Evolutionary conservation across 2,797 vertebrate species (phyloP).

Genomic region (Synanceia verrucosa): DNA sequence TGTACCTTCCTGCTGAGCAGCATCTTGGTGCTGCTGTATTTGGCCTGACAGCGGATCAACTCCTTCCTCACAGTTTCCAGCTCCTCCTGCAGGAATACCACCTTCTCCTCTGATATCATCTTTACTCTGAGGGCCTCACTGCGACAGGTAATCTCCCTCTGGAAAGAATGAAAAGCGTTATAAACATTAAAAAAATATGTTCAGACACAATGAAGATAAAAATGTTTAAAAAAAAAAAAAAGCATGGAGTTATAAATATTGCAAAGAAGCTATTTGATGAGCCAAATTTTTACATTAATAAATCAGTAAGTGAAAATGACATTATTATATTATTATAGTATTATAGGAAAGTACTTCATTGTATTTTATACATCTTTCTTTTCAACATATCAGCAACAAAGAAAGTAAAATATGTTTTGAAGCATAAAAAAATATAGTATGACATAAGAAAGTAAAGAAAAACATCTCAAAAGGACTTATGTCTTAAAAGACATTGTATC

Average conservation of each 20-base stretch:
- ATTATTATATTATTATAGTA: too few relatives aligned
- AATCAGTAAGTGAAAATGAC: not conserved
- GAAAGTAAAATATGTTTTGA: not conserved
- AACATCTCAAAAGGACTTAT: too few relatives aligned
- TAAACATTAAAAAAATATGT: not conserved
- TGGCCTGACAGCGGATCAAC: slow-evolving; percentile 66
- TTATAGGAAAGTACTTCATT: not conserved
- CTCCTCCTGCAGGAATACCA: slow-evolving; percentile 69
- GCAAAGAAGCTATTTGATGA: not conserved
- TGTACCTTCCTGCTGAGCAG: slow-evolving; percentile 75
- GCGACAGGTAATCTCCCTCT: slow-evolving; percentile 77
- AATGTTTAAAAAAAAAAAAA: not conserved
- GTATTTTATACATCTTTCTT: not conserved
- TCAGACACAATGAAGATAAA: not conserved
- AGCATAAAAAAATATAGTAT: not conserved
- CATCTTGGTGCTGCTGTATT: slow-evolving; percentile 61
- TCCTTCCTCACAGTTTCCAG: slow-evolving; percentile 68
- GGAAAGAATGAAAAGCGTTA: not conserved
- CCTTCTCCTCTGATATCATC: slow-evolving; percentile 77
- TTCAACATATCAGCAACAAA: not conserved
- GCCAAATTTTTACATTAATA: not conserved
- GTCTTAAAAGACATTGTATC: too few relatives aligned
- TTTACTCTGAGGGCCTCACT: slow-evolving; percentile 67
- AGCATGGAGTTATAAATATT: not conserved
- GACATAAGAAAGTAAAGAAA: too few relatives aligned